Base-by-base conservation (phyloP, 53 echinoderm and acorn worm genomes). In the Crossaster papposus region DNA sequence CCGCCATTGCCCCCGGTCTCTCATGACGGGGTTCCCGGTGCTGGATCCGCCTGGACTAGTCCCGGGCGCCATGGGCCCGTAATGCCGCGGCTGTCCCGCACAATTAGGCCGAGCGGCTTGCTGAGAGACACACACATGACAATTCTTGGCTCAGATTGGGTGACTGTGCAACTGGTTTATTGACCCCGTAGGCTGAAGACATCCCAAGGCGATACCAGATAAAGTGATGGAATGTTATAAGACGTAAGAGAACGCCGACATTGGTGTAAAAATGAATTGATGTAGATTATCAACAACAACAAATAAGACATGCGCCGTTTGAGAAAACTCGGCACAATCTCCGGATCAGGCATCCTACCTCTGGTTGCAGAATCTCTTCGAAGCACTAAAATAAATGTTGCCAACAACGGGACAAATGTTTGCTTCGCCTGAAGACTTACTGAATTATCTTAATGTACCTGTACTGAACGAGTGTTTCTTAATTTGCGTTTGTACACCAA, bases 1-100 rank as follows among this genome's bases (percentile, higher is more conserved):
- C 84, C 84, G 84, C 84, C 84, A 54, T 72, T 84, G 84, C 84
- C 84, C 84, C 84, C 73, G 84, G 84, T 84, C 2, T 51, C 71
- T 30, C 72, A 33, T 65, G 64, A 63, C 64, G 82, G 82, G 82
- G 82, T 68, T 65, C 68, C 82, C 82, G 81, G 50, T 38, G 58
- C 22, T 17, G 36, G 82, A 82, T 82, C 82, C 82, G 82, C 82
- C 82, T 68, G 36, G 82, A n/a, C 68, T 65, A 68, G 36, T 29
- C n/a, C 36, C 64, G 65, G 82, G 82, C 82, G 82, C 82, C 82
- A 44, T 44, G 82, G 70, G 70, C 24, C 82, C 38, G 9, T 82
- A 82, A 82, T 82, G 82, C 68, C 65, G 44, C 82, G 65, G 36
- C 82, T 82, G 82, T 82, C 82, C 82, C 82, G 36, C 65, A 35